Conservation (phyloP, 1,140 invertebrate genomes). For the Drosophila sproati region DNA sequence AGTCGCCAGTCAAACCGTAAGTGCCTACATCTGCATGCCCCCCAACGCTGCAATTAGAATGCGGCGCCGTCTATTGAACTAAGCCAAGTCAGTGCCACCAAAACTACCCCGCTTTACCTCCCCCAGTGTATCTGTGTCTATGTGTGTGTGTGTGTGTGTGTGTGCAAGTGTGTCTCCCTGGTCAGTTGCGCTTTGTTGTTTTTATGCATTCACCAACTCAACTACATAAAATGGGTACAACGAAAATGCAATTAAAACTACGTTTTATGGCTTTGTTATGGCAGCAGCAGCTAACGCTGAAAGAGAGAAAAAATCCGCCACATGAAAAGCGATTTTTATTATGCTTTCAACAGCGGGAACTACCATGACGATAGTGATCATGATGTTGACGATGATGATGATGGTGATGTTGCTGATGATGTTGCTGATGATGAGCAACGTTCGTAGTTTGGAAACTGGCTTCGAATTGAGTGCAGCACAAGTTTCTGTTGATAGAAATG, state of each 20-base stretch:
- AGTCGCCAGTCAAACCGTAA: constrained; percentile 71
- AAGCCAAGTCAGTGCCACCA: constrained; percentile 24
- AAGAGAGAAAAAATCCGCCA: constrained; percentile 26
- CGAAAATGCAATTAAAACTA: constrained; percentile 84
- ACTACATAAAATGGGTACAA: constrained; percentile 83
- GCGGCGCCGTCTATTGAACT: constrained; percentile 71
- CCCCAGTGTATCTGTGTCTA: constrained; percentile 5
- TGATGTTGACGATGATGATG: constrained; percentile 35
- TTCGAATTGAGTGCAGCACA: constrained; percentile 68
- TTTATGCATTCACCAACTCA: constrained; percentile 71
- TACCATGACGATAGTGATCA: constrained; percentile 41
- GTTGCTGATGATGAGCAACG: constrained; percentile 23
- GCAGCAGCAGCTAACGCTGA: constrained; percentile 47
- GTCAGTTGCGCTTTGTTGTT: constrained; percentile 73
- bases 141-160: constrained; percentile 15
- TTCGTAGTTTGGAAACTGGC: constrained; percentile 58
- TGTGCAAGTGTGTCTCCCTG: constrained; percentile 32
- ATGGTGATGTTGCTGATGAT: constrained; percentile 49
- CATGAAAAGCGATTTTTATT: constrained; percentile 79
- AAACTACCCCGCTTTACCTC: constrained; percentile 1
- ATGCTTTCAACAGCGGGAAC: constrained; percentile 60
- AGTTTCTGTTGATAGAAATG: constrained; percentile 75
- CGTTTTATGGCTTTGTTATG: constrained; percentile 84
- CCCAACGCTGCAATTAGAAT: constrained; percentile 72
- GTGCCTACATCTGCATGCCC: constrained; percentile 56